phyloP scores from a whole-genome alignment of 2,113 vertebrate genomes.

The Tringa solitaria region DNA sequence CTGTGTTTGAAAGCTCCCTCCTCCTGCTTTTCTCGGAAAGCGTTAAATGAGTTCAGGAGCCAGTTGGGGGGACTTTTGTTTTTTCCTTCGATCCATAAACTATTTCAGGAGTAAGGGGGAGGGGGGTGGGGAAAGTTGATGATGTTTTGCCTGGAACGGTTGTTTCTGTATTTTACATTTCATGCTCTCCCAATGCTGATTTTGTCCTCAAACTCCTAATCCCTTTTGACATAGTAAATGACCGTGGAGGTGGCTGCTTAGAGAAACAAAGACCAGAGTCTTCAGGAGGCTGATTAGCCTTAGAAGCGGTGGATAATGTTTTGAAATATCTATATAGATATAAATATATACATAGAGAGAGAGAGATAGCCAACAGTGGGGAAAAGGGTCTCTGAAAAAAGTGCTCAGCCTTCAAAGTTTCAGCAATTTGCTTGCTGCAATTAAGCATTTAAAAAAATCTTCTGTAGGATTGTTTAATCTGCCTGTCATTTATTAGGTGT shows the following conservation, averaged over 20 bases:
- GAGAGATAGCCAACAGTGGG: neutral
- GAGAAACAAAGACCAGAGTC: neutral
- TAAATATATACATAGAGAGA: neutral
- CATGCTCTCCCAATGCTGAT: neutral
- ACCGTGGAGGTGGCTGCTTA: neutral
- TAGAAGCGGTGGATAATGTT: neutral
- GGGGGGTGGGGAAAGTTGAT: neutral
- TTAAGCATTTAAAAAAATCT: neutral
- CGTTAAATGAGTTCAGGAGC: neutral
- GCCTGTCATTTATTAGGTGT: neutral
- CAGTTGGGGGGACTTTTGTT: neutral
- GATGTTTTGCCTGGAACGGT: neutral
- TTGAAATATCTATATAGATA: neutral
- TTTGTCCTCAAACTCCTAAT: neutral
- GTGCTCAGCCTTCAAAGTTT: neutral
- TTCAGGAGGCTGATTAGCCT: neutral
- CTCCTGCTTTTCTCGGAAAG: neutral
- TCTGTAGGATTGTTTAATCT: neutral
- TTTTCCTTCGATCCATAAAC: neutral
- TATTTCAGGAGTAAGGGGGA: neutral
- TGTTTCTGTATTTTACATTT: constrained; percentile 9
- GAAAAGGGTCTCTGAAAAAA: neutral
- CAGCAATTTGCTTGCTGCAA: neutral
- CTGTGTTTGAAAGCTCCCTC: neutral
- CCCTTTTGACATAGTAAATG: neutral